These are phyloP conservation scores for Ypsolopha scabrella DNA, from an alignment of 2,888 invertebrate species.

Conservation along the genomic window DNA sequence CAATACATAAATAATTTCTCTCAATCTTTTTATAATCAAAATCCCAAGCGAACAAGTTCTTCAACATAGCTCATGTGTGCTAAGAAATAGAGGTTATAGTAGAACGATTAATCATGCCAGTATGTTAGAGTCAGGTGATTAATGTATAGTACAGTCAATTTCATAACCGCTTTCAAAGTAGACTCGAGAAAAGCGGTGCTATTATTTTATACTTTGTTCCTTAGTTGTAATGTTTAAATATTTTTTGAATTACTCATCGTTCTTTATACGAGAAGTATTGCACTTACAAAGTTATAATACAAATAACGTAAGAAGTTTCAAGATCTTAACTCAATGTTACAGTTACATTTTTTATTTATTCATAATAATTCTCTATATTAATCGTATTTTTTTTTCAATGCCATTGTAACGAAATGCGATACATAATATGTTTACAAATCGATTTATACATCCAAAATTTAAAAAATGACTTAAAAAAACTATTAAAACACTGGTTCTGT, in stretches of 20 bases:
- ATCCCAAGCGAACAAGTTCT: not conserved
- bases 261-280: not conserved
- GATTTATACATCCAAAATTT: no score
- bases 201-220: conserved; percentile 42
- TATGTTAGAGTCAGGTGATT: conserved; percentile 25
- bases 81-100: not conserved
- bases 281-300: not conserved
- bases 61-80: not conserved
- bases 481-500: no score
- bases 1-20: no score
- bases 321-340: no score
- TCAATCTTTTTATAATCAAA: not conserved
- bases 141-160: conserved; percentile 30
- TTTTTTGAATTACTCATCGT: not conserved
- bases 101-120: not conserved
- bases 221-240: not conserved
- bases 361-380: no score
- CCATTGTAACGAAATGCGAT: no score
- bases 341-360: no score
- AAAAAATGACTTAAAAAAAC: no score
- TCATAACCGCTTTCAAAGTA: conserved; percentile 20
- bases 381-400: no score
- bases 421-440: no score
- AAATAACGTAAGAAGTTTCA: no score
- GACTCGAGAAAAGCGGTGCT: conserved; percentile 27